These are phyloP conservation scores for Noctua janthe DNA, from an alignment of 2,888 invertebrate genomes.

Conservation along the genomic window DNA sequence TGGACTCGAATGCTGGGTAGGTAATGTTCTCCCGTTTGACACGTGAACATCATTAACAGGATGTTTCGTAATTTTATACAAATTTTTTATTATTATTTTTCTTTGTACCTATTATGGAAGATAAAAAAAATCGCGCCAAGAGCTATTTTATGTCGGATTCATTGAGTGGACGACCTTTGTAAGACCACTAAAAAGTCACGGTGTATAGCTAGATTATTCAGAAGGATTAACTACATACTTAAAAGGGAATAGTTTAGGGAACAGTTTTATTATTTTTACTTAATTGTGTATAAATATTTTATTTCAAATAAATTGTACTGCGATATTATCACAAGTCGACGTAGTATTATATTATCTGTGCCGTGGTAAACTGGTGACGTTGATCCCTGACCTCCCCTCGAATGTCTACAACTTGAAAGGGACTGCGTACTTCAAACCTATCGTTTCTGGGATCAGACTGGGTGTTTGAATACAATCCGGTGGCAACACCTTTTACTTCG, in stretches of 20 bases:
- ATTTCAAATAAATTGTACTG: neutral
- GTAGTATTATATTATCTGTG: no score
- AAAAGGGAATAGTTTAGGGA: neutral
- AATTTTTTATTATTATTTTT: no score
- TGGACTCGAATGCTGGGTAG: no score
- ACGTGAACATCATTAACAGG: no score
- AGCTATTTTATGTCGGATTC: no score
- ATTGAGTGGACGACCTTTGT: no score
- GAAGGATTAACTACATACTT: neutral
- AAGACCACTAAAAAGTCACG: no score
- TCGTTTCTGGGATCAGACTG: conserved; percentile 18
- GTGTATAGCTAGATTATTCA: neutral
- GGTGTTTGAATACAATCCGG: conserved; percentile 6
- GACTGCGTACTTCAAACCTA: conserved; percentile 18
- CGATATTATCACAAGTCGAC: neutral
- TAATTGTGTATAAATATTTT: neutral
- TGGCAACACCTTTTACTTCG: neutral
- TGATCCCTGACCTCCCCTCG: neutral
- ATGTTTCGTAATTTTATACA: no score
- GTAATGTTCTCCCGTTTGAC: no score
- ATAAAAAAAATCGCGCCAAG: no score
- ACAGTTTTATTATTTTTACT: neutral
- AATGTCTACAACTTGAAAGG: conserved; percentile 16
- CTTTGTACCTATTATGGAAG: no score
- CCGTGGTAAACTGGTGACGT: neutral